These are phyloP conservation scores for Anastrepha ludens DNA, from an alignment of 1,140 invertebrate species.

Conservation along the genomic window DNA sequence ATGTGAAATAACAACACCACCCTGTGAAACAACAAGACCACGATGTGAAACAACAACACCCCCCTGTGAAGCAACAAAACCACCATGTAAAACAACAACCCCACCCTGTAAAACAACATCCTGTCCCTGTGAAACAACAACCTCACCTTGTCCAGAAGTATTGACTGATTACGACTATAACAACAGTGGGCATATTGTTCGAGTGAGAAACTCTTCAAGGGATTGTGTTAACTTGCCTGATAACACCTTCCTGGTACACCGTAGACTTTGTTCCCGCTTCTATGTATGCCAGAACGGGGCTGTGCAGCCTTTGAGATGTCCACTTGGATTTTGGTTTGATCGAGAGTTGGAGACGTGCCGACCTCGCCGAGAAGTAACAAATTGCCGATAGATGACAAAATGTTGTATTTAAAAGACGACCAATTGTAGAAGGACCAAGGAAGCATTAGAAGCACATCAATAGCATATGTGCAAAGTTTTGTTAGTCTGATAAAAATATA, in stretches of 20 bases:
- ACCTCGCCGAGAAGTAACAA: slow-evolving; percentile 1
- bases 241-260: background rate
- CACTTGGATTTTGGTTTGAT: background rate
- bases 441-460: background rate
- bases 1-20: too few species aligned
- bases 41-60: too few species aligned
- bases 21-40: too few species aligned
- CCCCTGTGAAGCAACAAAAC: too few species aligned
- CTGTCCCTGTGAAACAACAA: background rate
- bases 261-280: background rate
- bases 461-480: background rate
- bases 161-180: background rate
- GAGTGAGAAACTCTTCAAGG: background rate
- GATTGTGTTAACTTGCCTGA: background rate
- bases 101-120: background rate
- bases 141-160: background rate
- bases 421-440: background rate
- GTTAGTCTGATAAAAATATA: too few species aligned
- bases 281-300: background rate
- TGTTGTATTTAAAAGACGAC: background rate
- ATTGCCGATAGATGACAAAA: background rate
- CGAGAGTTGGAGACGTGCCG: background rate
- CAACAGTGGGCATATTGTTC: background rate
- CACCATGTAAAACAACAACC: background rate
- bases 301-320: background rate